phyloP scores from a whole-genome alignment of 2,113 vertebrate species.

The Panthera uncia region DNA sequence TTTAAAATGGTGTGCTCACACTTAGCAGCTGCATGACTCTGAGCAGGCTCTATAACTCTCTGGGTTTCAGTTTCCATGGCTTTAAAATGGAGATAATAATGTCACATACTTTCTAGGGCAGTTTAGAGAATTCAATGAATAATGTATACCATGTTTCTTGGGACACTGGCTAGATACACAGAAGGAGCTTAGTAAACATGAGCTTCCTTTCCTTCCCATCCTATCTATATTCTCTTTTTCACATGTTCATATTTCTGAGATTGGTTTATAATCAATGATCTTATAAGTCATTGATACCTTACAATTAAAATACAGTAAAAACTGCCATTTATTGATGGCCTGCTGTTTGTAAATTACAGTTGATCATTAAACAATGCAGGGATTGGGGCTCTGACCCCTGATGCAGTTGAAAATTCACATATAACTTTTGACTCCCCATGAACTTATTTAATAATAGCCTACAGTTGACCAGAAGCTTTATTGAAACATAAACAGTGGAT shows the following conservation, averaged over 20 bases:
- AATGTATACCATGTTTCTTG: not conserved
- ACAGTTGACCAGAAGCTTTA: not conserved
- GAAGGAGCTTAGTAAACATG: not conserved
- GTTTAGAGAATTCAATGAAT: not conserved
- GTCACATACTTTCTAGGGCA: not conserved
- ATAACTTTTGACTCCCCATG: not conserved
- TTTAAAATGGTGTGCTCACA: not conserved
- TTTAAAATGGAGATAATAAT: not conserved
- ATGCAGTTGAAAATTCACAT: not conserved
- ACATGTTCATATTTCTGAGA: not conserved
- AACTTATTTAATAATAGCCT: not conserved
- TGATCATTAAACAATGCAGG: not conserved
- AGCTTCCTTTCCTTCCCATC: not conserved
- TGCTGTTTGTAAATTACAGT: not conserved
- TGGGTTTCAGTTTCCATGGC: not conserved
- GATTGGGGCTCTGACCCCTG: not conserved
- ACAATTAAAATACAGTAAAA: not conserved
- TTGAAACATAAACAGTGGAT: not conserved
- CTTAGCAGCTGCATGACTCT: not conserved
- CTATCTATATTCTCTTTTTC: not conserved
- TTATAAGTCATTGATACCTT: not conserved
- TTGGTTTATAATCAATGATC: not conserved
- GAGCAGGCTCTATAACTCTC: not conserved
- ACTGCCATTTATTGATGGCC: not conserved
- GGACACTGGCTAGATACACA: not conserved